Evolutionary conservation across 2,113 vertebrate species (phyloP).

Genomic region (Hippolais icterina): DNA sequence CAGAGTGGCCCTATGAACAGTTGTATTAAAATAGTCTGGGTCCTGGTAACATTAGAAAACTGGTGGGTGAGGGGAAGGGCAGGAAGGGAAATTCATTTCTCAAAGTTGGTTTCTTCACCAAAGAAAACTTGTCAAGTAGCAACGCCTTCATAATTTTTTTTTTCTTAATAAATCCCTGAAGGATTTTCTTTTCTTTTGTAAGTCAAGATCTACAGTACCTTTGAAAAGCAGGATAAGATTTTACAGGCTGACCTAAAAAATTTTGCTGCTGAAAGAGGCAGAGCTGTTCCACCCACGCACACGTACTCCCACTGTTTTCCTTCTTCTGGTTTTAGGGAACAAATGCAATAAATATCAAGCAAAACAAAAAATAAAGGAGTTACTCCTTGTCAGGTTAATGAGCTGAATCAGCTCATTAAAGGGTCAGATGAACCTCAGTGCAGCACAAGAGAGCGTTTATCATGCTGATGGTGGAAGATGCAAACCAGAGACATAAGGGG

Average conservation of each 20-base stretch:
- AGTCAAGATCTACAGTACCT: neutral
- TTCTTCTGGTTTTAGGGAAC: neutral
- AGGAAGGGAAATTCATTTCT: neutral
- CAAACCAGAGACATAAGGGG: neutral
- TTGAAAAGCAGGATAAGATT: neutral
- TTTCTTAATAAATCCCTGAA: neutral
- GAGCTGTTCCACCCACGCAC: neutral
- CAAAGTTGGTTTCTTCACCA: neutral
- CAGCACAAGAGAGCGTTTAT: neutral
- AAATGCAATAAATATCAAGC: neutral
- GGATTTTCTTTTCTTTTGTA: constrained; percentile 6
- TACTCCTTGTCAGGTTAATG: neutral
- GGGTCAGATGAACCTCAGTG: neutral
- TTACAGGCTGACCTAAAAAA: neutral
- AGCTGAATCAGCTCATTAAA: neutral
- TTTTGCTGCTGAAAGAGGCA: neutral
- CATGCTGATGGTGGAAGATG: rapidly evolving
- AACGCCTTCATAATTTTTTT: neutral
- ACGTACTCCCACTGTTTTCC: neutral
- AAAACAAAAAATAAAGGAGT: neutral
- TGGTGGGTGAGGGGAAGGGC: neutral
- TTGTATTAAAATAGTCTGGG: neutral
- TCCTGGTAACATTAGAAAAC: neutral
- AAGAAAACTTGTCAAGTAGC: neutral
- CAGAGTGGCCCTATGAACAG: neutral